A percentile compares a stretch with the other conserved stretches of the same genome.
These are phyloP conservation scores for Ochropleura leucogaster DNA, from an alignment of 2,888 invertebrate species.

Conservation along the genomic window DNA sequence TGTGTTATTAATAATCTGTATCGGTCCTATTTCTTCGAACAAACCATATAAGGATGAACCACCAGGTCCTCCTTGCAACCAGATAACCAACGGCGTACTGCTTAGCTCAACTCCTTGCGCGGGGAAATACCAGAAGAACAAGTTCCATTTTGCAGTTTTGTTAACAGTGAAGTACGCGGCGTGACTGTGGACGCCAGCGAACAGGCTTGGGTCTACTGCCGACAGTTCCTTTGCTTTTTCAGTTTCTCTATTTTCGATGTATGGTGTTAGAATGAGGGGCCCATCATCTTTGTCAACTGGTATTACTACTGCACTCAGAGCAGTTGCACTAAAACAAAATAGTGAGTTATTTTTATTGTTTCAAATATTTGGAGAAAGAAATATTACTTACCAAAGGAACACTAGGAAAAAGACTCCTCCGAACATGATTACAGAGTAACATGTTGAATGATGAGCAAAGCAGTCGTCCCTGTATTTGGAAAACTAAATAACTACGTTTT, in stretches of 20 bases:
- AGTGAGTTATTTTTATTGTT: too few species aligned
- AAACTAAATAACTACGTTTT: too few species aligned
- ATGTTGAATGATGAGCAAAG: too few species aligned
- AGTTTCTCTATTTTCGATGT: constrained; percentile 39
- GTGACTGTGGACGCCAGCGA: constrained; percentile 52
- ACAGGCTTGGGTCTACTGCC: constrained; percentile 45
- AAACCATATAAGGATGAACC: constrained; percentile 80
- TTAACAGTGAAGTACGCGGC: constrained; percentile 90
- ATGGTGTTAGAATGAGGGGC: constrained; percentile 55
- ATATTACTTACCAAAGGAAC: too few species aligned
- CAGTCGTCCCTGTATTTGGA: too few species aligned
- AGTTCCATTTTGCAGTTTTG: constrained; percentile 91
- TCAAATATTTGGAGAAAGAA: too few species aligned
- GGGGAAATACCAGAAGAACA: constrained; percentile 95
- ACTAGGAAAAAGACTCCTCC: too few species aligned
- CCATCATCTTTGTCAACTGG: constrained; percentile 2
- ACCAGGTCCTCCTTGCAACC: constrained; percentile 87
- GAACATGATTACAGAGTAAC: too few species aligned
- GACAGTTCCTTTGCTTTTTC: constrained; percentile 49
- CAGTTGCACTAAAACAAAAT: not conserved
- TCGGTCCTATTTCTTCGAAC: constrained; percentile 85
- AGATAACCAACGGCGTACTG: constrained; percentile 79
- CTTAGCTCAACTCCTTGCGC: constrained; percentile 76
- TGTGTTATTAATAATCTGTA: constrained; percentile 21
- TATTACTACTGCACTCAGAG: constrained; percentile 16